Percentiles rank a stretch among this genome's conserved stretches.
phyloP scores from a whole-genome alignment of 1,140 invertebrate genomes.

The Nephotettix cincticeps region DNA sequence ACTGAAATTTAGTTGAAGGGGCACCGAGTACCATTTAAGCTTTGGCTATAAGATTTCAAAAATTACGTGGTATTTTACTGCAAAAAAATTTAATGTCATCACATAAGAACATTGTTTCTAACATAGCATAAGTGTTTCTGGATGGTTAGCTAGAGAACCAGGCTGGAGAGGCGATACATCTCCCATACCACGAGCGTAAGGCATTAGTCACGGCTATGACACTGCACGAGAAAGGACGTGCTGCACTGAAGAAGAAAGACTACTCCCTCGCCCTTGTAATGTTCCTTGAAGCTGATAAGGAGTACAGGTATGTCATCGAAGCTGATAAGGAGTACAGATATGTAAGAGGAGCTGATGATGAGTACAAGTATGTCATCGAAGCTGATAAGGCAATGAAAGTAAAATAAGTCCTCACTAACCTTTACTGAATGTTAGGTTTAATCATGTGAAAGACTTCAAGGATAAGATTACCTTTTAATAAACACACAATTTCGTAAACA shows the following conservation, averaged over 20 bases:
- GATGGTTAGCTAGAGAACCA: slow-evolving; percentile 70
- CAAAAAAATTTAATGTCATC: too few relatives aligned
- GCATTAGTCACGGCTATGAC: slow-evolving; percentile 70
- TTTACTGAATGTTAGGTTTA: too few relatives aligned
- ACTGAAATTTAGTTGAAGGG: too few relatives aligned
- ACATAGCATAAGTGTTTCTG: too few relatives aligned
- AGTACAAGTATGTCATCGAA: slow-evolving; percentile 57
- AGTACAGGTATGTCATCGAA: slow-evolving; percentile 57
- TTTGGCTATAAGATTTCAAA: too few relatives aligned
- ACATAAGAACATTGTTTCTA: too few relatives aligned
- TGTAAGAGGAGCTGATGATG: slow-evolving; percentile 52
- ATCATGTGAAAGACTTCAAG: too few relatives aligned
- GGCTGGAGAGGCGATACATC: slow-evolving; percentile 64
- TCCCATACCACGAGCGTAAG: slow-evolving; percentile 64
- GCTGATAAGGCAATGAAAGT: slow-evolving; percentile 63
- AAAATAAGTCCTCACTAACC: too few relatives aligned
- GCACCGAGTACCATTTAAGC: too few relatives aligned
- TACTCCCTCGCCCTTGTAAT: slow-evolving; percentile 67
- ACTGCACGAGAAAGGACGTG: slow-evolving; percentile 72
- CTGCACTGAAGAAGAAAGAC: slow-evolving; percentile 62
- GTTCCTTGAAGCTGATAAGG: slow-evolving; percentile 72
- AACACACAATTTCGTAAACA: too few relatives aligned
- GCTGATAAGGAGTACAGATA: slow-evolving; percentile 67
- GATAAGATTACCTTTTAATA: too few relatives aligned
- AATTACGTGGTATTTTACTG: too few relatives aligned